Evolutionary conservation across 2,797 vertebrate genomes (phyloP), one percentile per base, ranked within the genome.

Genomic region (Poeciliopsis presidionis): DNA sequence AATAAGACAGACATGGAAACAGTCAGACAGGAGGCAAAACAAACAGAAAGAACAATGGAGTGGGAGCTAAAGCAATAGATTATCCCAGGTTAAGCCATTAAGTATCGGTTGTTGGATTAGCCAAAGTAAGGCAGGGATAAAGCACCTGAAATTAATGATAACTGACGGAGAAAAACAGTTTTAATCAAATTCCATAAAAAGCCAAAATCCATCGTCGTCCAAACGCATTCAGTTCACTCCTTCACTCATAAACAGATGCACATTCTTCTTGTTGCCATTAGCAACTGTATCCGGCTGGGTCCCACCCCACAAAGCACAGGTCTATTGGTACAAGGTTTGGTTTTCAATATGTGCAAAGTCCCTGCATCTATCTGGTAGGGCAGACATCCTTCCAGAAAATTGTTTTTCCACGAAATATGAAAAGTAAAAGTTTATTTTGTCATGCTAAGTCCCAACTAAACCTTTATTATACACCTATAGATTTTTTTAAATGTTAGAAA

Each of bases 211-310:
- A 53, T 69, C 71, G 47, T 78, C 72, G 83, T 70, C 72, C 59
- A 79, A 55, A 83, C 28, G 45, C 45, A 73, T 57, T 74, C 28
- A 72, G 36, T 5, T 16, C 75, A 84, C 75, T 75, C 70, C 33
- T 4, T 16, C 75, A 84, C 75, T 76, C 73, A 73, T 49, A 30
- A 39, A 33, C 71, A 72, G 47, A 75, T 63, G 76, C 36, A 74
- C 59, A 74, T 73, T 81, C 36, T 75, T 84, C 73, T 73, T 76
- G 86, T 88, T 91, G 83, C 87, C 77, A 88, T 79, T 89, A 91
- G 84, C 81, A 90, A 91, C 89, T 73, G 73, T 78, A 83, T 84
- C 49, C 83, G 83, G 76, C 79, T 72, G 46, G 61, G 75, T 86
- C 80, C 76, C 79, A 84, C 78, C 78, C 82, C 59, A 71, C 76